Evolutionary conservation across 2,888 invertebrate species (phyloP).

Genomic region (Tenthredo livida): DNA sequence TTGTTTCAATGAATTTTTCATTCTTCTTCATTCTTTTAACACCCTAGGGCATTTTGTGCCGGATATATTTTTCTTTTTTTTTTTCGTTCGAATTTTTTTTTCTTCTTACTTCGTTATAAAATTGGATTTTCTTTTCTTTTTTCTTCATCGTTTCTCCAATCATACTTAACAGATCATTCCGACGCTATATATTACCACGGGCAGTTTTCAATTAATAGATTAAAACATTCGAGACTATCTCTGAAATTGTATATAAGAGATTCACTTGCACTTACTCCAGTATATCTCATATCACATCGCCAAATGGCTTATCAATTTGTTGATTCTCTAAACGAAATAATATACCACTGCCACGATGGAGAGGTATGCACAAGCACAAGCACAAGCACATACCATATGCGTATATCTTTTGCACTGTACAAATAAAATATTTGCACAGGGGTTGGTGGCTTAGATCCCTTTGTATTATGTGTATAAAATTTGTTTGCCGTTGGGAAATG

Average conservation of each 20-base stretch:
- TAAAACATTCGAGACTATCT: not conserved
- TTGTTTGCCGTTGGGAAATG: not conserved
- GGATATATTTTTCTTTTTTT: not conserved
- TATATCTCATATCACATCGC: not conserved
- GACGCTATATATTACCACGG: not conserved
- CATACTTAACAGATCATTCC: not conserved
- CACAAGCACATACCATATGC: no score
- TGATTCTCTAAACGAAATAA: not conserved
- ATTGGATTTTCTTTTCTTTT: not conserved
- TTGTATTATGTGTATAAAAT: not conserved
- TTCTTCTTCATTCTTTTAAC: not conserved
- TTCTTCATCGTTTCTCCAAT: not conserved
- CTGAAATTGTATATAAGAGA: not conserved
- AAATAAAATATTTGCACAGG: not conserved
- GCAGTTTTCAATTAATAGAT: not conserved
- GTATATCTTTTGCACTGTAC: not conserved
- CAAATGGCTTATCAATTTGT: not conserved
- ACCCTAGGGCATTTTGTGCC: not conserved
- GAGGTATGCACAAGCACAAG: not conserved
- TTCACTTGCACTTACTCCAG: not conserved
- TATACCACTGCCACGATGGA: no score
- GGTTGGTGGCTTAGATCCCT: not conserved
- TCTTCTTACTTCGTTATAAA: not conserved
- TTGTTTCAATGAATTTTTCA: slow-evolving; percentile 20
- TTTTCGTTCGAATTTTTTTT: not conserved